phyloP scores from a whole-genome alignment of 2,113 vertebrate species.

The Menura novaehollandiae region DNA sequence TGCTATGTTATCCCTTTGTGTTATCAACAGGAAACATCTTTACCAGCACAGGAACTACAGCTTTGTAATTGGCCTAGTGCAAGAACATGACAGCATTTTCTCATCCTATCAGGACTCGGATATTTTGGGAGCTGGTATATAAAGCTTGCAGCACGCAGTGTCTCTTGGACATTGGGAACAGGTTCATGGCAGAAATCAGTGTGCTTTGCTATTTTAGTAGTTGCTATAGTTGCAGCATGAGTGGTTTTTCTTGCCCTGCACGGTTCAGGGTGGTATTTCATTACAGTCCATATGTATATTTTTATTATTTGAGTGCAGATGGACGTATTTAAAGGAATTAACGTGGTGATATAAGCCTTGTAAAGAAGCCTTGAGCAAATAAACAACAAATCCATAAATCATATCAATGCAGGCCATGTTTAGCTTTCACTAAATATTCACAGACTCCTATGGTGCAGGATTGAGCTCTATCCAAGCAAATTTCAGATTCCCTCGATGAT shows the following conservation, averaged over 20 bases:
- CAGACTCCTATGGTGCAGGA: not conserved
- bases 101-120: slow-evolving; percentile 81
- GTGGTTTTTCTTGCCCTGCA: not conserved
- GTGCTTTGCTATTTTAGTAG: slow-evolving; percentile 56
- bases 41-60: slow-evolving; percentile 84
- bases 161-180: slow-evolving; percentile 50
- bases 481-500: not conserved
- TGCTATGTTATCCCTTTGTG: slow-evolving; percentile 25
- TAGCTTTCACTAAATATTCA: not conserved
- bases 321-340: not conserved
- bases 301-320: slow-evolving; percentile 7
- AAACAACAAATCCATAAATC: not conserved
- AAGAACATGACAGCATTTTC: slow-evolving; percentile 74
- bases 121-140: slow-evolving; percentile 96
- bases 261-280: not conserved
- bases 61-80: slow-evolving; percentile 82
- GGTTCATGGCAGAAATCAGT: slow-evolving; percentile 32
- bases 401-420: not conserved
- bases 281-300: not conserved
- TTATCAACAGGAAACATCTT: slow-evolving; percentile 99
- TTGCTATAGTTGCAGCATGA: slow-evolving; percentile 43
- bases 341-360: not conserved
- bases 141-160: slow-evolving; percentile 63
- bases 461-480: not conserved
- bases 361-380: slow-evolving; percentile 16